Evolutionary conservation across 2,113 vertebrate species (phyloP).

Genomic region (Excalfactoria chinensis): DNA sequence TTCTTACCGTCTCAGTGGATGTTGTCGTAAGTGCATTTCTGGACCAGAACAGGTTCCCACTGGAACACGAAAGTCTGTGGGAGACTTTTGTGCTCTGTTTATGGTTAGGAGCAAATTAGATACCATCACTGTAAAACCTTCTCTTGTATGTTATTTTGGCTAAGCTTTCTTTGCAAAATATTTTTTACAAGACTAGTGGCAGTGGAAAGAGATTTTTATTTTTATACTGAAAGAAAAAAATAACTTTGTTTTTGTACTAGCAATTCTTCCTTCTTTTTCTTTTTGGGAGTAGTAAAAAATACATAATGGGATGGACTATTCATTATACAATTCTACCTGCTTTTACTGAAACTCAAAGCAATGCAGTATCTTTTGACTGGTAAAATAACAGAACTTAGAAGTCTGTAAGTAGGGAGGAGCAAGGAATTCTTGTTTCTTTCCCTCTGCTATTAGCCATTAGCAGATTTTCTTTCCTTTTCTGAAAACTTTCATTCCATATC

Average conservation of each 20-base stretch:
- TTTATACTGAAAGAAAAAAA: slow-evolving; percentile 47
- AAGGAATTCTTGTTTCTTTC: neutral
- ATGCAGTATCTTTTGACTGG: accelerated
- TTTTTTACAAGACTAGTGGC: slow-evolving; percentile 2
- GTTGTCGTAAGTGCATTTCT: neutral
- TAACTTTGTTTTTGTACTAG: slow-evolving; percentile 11
- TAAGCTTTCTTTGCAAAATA: slow-evolving; percentile 39
- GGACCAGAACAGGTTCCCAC: slow-evolving; percentile 15
- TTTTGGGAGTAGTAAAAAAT: slow-evolving; percentile 24
- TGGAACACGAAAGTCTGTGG: neutral
- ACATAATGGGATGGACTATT: neutral
- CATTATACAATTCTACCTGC: neutral
- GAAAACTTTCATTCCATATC: neutral
- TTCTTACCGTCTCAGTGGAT: neutral
- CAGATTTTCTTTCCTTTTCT: neutral
- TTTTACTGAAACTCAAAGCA: slow-evolving; percentile 10
- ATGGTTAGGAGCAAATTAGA: slow-evolving; percentile 57
- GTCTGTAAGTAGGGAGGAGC: neutral
- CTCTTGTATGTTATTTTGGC: slow-evolving; percentile 54
- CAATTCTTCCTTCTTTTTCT: slow-evolving; percentile 8
- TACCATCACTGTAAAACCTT: neutral
- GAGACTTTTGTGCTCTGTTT: slow-evolving; percentile 3
- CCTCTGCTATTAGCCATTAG: neutral
- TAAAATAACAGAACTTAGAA: neutral
- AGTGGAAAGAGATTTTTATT: slow-evolving; percentile 16